A percentile compares a stretch with the other conserved stretches of the same genome.
These are phyloP conservation scores for Ceyx margarethae DNA, from an alignment of 2,113 vertebrate genomes.

Conservation along the genomic window DNA sequence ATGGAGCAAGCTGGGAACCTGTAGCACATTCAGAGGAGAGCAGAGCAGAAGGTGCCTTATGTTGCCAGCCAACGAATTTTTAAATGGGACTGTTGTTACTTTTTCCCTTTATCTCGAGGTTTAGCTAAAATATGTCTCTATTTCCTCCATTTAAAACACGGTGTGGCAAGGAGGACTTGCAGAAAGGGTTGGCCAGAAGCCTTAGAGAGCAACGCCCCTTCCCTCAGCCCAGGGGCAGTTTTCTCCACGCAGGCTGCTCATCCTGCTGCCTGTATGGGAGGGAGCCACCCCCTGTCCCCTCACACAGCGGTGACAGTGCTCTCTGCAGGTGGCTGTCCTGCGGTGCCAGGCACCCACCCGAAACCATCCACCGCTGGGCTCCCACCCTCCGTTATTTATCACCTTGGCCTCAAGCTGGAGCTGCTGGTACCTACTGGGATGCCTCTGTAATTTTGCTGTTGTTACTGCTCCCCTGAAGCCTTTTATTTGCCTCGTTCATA, in stretches of 20 bases:
- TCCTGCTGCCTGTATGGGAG: too few species aligned
- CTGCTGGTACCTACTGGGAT: accelerated
- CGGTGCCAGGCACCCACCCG: too few species aligned
- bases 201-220: accelerated
- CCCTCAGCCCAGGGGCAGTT: not conserved
- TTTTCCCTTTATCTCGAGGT: not conserved
- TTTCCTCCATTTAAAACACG: not conserved
- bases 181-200: not conserved
- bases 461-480: not conserved
- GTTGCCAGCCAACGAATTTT: not conserved
- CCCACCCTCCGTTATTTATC: accelerated
- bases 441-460: accelerated
- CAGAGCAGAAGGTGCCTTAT: not conserved
- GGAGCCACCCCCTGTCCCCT: not conserved
- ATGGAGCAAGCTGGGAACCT: not conserved
- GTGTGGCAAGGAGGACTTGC: too few species aligned
- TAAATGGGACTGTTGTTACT: not conserved
- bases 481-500: not conserved
- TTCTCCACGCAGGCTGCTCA: accelerated
- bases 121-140: not conserved
- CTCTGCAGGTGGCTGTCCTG: not conserved
- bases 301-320: accelerated
- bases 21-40: not conserved
- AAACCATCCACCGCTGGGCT: not conserved
- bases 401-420: not conserved